phyloP scores from a whole-genome alignment of 2,797 vertebrate species.

The Protosalanx chinensis region DNA sequence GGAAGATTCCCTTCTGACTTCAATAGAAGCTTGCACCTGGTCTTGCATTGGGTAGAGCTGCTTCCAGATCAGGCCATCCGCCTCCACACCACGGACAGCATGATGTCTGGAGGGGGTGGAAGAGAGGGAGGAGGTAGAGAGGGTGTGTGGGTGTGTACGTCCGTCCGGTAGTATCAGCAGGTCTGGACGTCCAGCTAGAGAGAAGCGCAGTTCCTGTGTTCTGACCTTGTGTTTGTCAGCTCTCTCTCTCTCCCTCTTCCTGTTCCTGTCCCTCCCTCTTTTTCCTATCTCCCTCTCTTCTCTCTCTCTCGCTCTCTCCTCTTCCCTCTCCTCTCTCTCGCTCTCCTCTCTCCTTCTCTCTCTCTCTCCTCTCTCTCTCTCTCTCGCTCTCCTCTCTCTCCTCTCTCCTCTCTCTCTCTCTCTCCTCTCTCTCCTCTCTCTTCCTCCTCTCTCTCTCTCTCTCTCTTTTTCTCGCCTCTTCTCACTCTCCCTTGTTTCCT shows the following conservation, averaged over 20 bases:
- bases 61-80: neutral
- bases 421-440: neutral
- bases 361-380: slow-evolving; percentile 6
- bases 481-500: neutral
- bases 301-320: neutral
- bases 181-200: neutral
- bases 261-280: too few relatives aligned
- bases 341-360: slow-evolving; percentile 35
- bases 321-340: slow-evolving; percentile 25
- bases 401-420: slow-evolving; percentile 25
- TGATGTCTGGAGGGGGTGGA: neutral
- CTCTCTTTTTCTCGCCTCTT: too few relatives aligned
- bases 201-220: slow-evolving; percentile 39
- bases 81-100: neutral
- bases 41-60: neutral
- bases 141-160: too few relatives aligned
- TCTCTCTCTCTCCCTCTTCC: slow-evolving; percentile 35
- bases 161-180: neutral
- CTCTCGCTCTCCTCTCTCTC: slow-evolving; percentile 10
- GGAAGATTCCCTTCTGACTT: too few relatives aligned
- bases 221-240: slow-evolving; percentile 58
- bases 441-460: neutral
- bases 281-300: slow-evolving; percentile 26
- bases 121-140: neutral
- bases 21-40: too few relatives aligned